A percentile compares a stretch with the other conserved stretches of the same genome.
Evolutionary conservation across 1,140 invertebrate species (phyloP).

Genomic region (Conus betulinus): DNA sequence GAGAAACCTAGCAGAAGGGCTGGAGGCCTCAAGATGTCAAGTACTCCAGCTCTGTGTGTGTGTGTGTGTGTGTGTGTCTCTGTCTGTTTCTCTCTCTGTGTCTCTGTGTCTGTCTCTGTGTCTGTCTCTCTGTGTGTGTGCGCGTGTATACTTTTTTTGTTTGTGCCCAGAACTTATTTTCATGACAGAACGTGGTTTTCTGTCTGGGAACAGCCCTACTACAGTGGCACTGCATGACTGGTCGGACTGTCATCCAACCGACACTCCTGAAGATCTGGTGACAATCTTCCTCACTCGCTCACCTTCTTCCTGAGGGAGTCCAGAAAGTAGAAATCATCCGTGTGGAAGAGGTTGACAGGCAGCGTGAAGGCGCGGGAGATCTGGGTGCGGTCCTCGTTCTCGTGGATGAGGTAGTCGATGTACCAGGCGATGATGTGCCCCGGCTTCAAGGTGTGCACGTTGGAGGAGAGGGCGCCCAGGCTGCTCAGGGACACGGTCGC

Average conservation of each 20-base stretch:
- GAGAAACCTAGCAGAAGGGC: too few species aligned
- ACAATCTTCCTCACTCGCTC: neutral
- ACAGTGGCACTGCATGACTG: too few species aligned
- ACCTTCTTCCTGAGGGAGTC: slow-evolving; percentile 53
- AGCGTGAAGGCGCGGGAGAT: slow-evolving; percentile 56
- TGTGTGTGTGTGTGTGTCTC: slow-evolving; percentile 4
- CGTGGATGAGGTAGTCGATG: slow-evolving; percentile 60
- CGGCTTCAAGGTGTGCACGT: slow-evolving; percentile 44
- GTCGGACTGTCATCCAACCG: too few species aligned
- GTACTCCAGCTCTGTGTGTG: neutral
- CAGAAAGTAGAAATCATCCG: slow-evolving; percentile 63
- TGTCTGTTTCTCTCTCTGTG: too few species aligned
- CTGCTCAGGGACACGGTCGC: neutral
- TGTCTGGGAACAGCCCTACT: too few species aligned
- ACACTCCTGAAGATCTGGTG: too few species aligned
- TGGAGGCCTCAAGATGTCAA: too few species aligned
- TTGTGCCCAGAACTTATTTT: too few species aligned
- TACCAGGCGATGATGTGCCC: slow-evolving; percentile 54
- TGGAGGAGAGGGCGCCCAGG: slow-evolving; percentile 34
- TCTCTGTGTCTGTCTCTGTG: neutral
- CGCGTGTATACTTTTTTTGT: too few species aligned
- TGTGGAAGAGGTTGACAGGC: slow-evolving; percentile 58
- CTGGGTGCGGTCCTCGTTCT: slow-evolving; percentile 62
- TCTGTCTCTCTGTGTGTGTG: neutral
- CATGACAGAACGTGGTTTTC: too few species aligned